Evolutionary conservation across 2,113 vertebrate genomes (phyloP).

Genomic region (Hemiscyllium ocellatum): DNA sequence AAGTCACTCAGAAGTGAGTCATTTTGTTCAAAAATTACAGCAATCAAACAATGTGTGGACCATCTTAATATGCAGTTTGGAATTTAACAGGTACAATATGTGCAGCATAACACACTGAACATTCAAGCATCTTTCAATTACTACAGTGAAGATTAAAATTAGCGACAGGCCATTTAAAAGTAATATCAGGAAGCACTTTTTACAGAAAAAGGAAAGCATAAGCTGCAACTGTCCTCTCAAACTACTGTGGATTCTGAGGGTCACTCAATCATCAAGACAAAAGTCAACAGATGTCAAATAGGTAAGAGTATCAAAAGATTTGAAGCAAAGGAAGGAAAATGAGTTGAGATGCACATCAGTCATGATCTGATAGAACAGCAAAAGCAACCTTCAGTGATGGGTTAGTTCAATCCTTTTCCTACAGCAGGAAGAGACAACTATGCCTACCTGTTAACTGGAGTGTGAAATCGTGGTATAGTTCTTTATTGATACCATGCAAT

Average conservation of each 20-base stretch:
- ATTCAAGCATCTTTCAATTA: neutral
- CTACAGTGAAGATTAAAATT: neutral
- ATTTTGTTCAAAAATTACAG: neutral
- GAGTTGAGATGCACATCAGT: neutral
- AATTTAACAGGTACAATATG: neutral
- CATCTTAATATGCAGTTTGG: neutral
- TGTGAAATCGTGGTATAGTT: slow-evolving; percentile 67
- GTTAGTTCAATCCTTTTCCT: neutral
- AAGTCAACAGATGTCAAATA: neutral
- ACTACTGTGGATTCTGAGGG: neutral
- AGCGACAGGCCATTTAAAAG: neutral
- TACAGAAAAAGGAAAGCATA: neutral
- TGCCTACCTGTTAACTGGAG: slow-evolving; percentile 68
- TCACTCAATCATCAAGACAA: neutral
- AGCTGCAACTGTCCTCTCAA: neutral
- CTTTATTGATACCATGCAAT: slow-evolving; percentile 64
- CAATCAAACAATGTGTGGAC: neutral
- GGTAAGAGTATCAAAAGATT: neutral
- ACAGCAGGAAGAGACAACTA: neutral
- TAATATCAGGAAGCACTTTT: neutral
- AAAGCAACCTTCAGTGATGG: neutral
- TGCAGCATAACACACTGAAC: neutral
- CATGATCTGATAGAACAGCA: neutral
- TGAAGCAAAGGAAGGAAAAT: neutral
- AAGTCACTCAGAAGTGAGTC: neutral